These are phyloP conservation scores for Neopelma chrysocephalum DNA, from an alignment of 2,797 vertebrate genomes.

Conservation along the genomic window DNA sequence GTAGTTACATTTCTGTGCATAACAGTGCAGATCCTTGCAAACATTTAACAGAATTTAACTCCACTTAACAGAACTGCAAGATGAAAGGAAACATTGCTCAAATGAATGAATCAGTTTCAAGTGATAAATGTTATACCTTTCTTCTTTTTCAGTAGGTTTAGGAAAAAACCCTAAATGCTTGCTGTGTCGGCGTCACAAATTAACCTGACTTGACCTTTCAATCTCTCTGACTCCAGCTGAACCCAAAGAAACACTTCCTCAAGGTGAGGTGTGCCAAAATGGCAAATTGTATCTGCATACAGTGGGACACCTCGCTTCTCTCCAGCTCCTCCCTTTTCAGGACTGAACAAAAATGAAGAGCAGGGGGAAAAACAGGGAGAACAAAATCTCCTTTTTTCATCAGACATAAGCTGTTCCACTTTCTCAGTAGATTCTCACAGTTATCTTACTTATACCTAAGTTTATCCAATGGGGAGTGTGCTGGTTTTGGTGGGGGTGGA, in stretches of 20 bases:
- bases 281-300: neutral
- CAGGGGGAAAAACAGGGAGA: neutral
- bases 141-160: neutral
- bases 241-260: neutral
- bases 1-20: neutral
- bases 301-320: neutral
- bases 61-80: neutral
- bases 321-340: neutral
- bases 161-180: neutral
- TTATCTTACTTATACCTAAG: neutral
- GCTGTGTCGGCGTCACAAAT: neutral
- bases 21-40: neutral
- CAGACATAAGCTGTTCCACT: neutral
- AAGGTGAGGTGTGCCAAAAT: neutral
- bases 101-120: neutral
- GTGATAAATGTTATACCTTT: neutral
- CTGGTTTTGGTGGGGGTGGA: neutral
- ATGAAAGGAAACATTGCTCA: neutral
- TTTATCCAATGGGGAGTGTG: neutral
- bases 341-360: neutral
- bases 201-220: neutral
- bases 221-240: neutral
- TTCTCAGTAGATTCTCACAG: neutral
- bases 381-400: neutral
- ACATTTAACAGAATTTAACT: neutral